Conservation (phyloP, 2,797 vertebrate species). For the Ptychadena robeensis region DNA sequence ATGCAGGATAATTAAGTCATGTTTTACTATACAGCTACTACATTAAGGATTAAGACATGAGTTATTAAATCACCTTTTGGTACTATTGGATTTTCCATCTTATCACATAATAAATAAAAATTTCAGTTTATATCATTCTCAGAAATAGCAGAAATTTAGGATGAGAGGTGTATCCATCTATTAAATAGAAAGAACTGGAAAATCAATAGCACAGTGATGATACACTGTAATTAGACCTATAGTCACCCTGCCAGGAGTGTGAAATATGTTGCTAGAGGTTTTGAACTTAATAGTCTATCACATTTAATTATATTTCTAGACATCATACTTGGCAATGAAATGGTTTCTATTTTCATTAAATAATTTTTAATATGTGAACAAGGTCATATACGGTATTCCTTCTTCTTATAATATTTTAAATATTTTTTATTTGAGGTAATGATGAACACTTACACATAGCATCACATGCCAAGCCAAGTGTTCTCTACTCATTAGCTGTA, state of each 20-base stretch:
- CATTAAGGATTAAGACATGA: not conserved
- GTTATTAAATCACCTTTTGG: constrained; percentile 6
- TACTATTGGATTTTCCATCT: not conserved
- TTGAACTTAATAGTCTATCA: not conserved
- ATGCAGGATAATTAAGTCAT: not conserved
- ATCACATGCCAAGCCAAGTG: not conserved
- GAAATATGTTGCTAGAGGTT: not conserved
- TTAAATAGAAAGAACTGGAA: constrained; percentile 18
- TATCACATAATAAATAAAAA: not conserved
- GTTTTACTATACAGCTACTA: not conserved
- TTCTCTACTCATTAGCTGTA: too few relatives aligned
- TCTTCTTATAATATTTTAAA: not conserved
- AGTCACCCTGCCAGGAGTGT: not conserved
- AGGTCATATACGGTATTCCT: not conserved
- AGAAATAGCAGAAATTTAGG: constrained; percentile 5
- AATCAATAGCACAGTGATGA: constrained; percentile 27
- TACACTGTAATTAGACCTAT: constrained; percentile 12
- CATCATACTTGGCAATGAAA: not conserved
- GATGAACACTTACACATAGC: not conserved
- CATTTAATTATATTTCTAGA: not conserved
- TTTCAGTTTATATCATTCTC: not conserved
- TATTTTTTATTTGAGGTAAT: not conserved
- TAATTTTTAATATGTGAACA: not conserved
- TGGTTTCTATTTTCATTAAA: not conserved
- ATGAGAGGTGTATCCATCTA: not conserved